phyloP scores from a whole-genome alignment of 2,113 vertebrate genomes.

The Sporophila hypoxantha region DNA sequence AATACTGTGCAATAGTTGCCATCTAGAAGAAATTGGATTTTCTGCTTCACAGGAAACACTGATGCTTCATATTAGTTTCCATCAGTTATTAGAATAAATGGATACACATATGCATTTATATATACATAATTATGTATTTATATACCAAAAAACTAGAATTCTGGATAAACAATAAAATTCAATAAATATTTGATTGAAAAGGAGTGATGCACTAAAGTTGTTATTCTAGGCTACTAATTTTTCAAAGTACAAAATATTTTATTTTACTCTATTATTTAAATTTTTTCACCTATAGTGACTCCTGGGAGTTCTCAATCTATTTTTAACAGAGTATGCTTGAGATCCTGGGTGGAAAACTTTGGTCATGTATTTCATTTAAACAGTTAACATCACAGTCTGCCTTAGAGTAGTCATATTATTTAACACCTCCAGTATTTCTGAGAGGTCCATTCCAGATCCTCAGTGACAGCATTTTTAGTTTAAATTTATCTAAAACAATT shows the following conservation, averaged over 20 bases:
- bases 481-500: neutral
- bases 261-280: neutral
- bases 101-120: neutral
- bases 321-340: neutral
- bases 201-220: neutral
- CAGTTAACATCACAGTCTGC: neutral
- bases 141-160: neutral
- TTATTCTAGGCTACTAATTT: neutral
- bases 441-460: neutral
- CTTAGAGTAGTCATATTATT: neutral
- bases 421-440: neutral
- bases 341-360: neutral
- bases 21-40: conserved; percentile 20
- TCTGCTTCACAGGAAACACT: conserved; percentile 6
- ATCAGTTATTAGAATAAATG: neutral
- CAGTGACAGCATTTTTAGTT: neutral
- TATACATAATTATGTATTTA: neutral
- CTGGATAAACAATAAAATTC: neutral
- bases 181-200: neutral
- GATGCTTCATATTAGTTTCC: neutral
- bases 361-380: neutral
- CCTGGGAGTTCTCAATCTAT: neutral
- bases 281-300: neutral
- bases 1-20: neutral
- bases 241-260: neutral